A percentile compares a stretch with the other conserved stretches of the same genome.
phyloP scores from a whole-genome alignment of 2,113 vertebrate species.

The Hippocampus zosterae region DNA sequence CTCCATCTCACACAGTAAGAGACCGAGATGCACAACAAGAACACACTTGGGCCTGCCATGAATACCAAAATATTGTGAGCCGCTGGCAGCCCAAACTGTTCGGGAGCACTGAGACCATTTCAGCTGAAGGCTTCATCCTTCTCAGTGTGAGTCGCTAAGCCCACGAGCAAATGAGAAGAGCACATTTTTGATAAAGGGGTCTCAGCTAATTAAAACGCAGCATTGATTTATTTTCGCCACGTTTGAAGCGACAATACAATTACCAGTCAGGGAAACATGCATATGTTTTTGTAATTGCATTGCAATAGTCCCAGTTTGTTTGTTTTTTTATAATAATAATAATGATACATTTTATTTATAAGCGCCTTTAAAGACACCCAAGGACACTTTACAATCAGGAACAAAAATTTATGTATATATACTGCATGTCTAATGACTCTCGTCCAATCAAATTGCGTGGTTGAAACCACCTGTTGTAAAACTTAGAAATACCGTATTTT shows the following conservation, averaged over 20 bases:
- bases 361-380: too few species aligned
- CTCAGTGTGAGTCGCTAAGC: slow-evolving; percentile 40
- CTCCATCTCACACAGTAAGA: slow-evolving; percentile 54
- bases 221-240: background rate
- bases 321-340: too few species aligned
- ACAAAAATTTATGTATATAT: too few species aligned
- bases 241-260: background rate
- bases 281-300: too few species aligned
- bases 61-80: slow-evolving; percentile 53
- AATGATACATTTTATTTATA: too few species aligned
- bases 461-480: too few species aligned
- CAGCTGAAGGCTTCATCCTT: slow-evolving; percentile 56
- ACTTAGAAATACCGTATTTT: too few species aligned
- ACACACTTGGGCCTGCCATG: slow-evolving; percentile 58
- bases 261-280: too few species aligned
- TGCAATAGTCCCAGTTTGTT: too few species aligned
- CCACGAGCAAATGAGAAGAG: slow-evolving; percentile 57
- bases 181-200: slow-evolving; percentile 13
- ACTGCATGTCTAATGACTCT: too few species aligned
- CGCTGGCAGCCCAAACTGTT: slow-evolving; percentile 24
- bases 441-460: too few species aligned
- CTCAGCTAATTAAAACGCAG: background rate
- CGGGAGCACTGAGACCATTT: background rate
- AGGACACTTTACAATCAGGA: too few species aligned
- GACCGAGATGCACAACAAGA: slow-evolving; percentile 55